A percentile compares a stretch with the other conserved stretches of the same genome.
phyloP scores from a whole-genome alignment of 2,113 vertebrate genomes.

The Zosterops borbonicus region DNA sequence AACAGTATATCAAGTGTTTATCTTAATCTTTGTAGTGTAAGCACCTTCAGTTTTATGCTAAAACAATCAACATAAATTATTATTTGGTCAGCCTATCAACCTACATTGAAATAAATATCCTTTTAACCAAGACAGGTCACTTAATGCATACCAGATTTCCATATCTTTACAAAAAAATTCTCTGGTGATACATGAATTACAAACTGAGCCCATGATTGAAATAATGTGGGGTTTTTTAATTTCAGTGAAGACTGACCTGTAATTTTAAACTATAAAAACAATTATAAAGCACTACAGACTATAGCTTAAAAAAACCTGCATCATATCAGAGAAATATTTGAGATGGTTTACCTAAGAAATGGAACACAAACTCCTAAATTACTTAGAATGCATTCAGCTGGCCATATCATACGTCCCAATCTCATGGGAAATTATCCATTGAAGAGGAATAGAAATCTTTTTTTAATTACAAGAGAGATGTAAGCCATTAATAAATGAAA shows the following conservation, averaged over 20 bases:
- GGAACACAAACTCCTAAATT: background rate
- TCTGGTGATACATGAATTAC: background rate
- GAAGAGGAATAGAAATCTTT: background rate
- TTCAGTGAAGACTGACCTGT: constrained; percentile 15
- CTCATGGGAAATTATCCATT: background rate
- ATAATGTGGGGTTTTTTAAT: background rate
- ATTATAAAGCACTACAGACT: background rate
- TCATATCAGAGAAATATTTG: background rate
- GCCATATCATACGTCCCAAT: background rate
- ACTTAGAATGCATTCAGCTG: background rate
- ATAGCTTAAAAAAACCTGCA: background rate
- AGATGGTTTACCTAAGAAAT: background rate
- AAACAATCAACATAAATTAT: constrained; percentile 53
- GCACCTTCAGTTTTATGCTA: constrained; percentile 57
- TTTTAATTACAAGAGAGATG: background rate
- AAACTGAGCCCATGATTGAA: background rate
- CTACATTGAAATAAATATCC: constrained; percentile 65
- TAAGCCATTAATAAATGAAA: background rate
- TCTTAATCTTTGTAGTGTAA: constrained; percentile 39
- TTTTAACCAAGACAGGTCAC: constrained; percentile 9
- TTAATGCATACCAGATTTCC: constrained; percentile 8
- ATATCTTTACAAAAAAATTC: background rate
- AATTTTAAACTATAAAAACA: background rate
- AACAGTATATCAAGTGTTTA: constrained; percentile 41
- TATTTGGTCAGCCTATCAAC: constrained; percentile 31